phyloP scores from a whole-genome alignment of 2,113 vertebrate genomes.

The Malurus cyaneus region DNA sequence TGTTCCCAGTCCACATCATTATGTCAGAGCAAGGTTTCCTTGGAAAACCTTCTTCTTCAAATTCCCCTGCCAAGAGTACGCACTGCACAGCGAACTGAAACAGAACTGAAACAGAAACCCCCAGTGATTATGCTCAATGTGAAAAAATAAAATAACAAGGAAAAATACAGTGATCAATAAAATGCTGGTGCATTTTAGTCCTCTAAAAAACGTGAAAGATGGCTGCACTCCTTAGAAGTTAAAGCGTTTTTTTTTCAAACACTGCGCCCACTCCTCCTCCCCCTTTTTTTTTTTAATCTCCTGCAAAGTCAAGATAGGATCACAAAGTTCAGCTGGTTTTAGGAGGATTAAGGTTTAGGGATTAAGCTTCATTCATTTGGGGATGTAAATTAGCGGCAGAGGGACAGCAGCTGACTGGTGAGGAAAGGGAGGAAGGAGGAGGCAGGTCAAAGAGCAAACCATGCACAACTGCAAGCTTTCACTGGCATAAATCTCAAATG shows the following conservation, averaged over 20 bases:
- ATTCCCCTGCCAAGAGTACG: not conserved
- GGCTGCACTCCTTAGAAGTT: not conserved
- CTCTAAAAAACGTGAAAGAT: not conserved
- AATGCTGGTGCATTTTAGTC: not conserved
- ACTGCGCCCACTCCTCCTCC: fast-evolving
- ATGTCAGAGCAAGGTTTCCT: not conserved
- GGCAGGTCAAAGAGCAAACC: conserved; percentile 48
- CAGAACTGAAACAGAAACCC: not conserved
- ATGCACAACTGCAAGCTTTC: not conserved
- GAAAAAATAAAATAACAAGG: not conserved
- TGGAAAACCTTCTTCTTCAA: not conserved
- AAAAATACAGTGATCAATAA: not conserved
- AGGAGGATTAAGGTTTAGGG: conserved; percentile 50
- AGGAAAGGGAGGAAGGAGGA: conserved; percentile 21
- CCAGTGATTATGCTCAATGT: not conserved
- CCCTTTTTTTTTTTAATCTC: not conserved
- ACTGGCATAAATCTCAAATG: not conserved
- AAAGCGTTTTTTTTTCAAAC: not conserved
- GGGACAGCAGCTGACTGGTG: conserved; percentile 13
- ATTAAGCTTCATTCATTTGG: conserved; percentile 54
- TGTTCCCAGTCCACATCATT: not conserved
- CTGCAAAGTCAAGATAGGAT: conserved; percentile 51
- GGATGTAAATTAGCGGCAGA: conserved; percentile 36
- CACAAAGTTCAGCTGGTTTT: conserved; percentile 52
- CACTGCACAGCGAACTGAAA: not conserved